Evolutionary conservation across 2,797 vertebrate genomes (phyloP).

Genomic region (Lithobates sylvaticus): DNA sequence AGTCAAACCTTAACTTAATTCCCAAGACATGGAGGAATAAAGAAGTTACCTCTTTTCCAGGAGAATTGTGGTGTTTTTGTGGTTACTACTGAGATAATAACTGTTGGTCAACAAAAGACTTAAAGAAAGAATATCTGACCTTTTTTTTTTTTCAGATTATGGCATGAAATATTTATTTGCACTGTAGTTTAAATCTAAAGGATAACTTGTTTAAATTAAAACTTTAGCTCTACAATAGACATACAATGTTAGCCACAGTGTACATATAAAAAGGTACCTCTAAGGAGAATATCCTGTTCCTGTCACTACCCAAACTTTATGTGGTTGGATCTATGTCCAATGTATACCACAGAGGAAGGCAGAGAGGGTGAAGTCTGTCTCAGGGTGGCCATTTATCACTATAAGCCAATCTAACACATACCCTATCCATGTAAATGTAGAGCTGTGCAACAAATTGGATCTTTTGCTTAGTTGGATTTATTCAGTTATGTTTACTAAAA

Average conservation of each 20-base stretch:
- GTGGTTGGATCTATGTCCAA: background rate
- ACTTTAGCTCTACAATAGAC: background rate
- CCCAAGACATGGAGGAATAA: background rate
- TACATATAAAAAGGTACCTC: background rate
- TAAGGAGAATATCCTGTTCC: background rate
- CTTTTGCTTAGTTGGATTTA: background rate
- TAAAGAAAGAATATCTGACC: background rate
- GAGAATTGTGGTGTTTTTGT: background rate
- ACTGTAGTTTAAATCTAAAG: background rate
- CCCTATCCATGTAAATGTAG: too few relatives aligned
- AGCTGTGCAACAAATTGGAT: too few relatives aligned
- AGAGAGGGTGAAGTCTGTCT: background rate
- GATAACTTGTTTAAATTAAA: background rate
- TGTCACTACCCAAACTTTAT: background rate
- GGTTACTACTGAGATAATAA: background rate
- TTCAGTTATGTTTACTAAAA: background rate
- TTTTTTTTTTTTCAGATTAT: background rate
- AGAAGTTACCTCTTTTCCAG: background rate
- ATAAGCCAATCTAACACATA: too few relatives aligned
- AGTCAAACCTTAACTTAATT: background rate
- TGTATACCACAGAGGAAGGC: background rate
- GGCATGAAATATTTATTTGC: background rate
- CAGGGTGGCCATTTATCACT: background rate
- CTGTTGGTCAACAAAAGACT: background rate
- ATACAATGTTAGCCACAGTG: background rate